phyloP scores from a whole-genome alignment of 2,113 vertebrate species.

The Protobothrops flavoviridis region DNA sequence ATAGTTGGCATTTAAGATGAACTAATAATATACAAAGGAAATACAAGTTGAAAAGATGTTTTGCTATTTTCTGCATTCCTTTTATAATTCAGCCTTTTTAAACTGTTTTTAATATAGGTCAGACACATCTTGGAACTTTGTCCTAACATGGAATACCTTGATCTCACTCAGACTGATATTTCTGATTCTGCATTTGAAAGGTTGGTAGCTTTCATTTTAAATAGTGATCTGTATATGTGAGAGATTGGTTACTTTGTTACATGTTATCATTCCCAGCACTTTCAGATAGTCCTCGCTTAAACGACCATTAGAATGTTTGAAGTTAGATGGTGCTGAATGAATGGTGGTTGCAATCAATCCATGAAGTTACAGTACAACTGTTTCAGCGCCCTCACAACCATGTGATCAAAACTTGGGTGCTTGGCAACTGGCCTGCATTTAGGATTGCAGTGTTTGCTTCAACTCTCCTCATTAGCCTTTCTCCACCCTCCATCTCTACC shows the following conservation, averaged over 20 bases:
- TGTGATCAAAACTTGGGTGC: neutral
- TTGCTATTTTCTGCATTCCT: neutral
- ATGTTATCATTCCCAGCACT: neutral
- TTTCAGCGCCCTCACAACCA: neutral
- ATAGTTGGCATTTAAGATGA: neutral
- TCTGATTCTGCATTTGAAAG: constrained; percentile 84
- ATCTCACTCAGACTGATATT: constrained; percentile 93
- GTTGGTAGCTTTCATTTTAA: constrained; percentile 56
- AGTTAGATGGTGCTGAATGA: neutral
- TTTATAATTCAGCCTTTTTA: neutral
- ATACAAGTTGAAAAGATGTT: neutral
- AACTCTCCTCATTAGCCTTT: neutral
- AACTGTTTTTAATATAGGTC: constrained; percentile 70
- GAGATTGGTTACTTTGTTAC: neutral
- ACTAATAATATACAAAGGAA: neutral
- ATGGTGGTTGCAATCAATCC: neutral
- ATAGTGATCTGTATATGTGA: neutral
- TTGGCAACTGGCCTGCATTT: neutral
- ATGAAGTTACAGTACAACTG: neutral
- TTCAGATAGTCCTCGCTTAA: neutral
- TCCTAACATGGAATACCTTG: constrained; percentile 88
- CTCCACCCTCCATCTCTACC: neutral
- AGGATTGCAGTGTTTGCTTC: neutral
- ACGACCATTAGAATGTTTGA: neutral
- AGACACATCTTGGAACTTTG: constrained; percentile 93